Percentiles rank a stretch among this genome's conserved stretches.
phyloP scores from a whole-genome alignment of 2,888 invertebrate species.

The Ochropleura leucogaster region DNA sequence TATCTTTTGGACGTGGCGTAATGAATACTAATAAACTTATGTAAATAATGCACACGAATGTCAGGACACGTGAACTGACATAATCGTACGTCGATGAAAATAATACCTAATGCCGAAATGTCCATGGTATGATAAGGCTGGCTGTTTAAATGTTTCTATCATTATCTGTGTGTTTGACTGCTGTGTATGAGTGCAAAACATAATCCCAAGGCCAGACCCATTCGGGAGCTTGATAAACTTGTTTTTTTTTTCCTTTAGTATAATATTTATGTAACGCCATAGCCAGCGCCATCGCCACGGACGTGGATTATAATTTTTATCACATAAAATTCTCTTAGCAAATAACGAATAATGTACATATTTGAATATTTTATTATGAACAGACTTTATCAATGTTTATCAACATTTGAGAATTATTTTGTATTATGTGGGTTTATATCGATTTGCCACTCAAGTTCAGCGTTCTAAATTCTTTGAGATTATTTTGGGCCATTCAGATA shows the following conservation, averaged over 20 bases:
- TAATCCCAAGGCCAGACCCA: constrained; percentile 34
- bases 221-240: constrained; percentile 38
- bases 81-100: constrained; percentile 11
- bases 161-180: neutral
- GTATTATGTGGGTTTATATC: constrained; percentile 19
- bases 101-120: constrained; percentile 12
- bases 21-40: constrained; percentile 39
- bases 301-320: constrained; percentile 12
- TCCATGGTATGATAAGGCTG: constrained; percentile 28
- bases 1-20: constrained; percentile 23
- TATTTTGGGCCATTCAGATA: constrained; percentile 6
- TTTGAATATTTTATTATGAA: neutral
- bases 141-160: constrained; percentile 4
- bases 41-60: constrained; percentile 23
- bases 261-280: constrained; percentile 7
- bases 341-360: neutral
- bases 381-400: constrained; percentile 3
- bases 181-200: constrained; percentile 24
- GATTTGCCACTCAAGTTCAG: constrained; percentile 14
- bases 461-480: constrained; percentile 7
- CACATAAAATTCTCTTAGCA: neutral
- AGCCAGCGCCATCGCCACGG: neutral
- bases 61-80: constrained; percentile 25
- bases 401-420: neutral
- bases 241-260: constrained; percentile 16